Conservation (phyloP, 2,113 vertebrate species). For the Cyanoliseus patagonus region DNA sequence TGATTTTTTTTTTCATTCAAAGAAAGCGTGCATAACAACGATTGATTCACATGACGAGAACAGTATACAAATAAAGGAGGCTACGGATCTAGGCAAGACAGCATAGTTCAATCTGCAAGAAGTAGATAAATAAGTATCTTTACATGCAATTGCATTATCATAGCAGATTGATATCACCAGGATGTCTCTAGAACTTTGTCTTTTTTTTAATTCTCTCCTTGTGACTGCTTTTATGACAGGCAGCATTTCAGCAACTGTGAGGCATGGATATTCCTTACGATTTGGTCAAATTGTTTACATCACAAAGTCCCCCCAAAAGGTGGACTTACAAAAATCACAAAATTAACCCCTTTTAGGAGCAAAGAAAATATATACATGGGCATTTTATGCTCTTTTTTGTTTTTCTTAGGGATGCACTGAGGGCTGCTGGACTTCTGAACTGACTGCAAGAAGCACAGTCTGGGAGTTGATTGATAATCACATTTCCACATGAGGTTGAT, state of each 20-base stretch:
- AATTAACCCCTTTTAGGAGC: rapidly evolving
- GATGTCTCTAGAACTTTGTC: neutral
- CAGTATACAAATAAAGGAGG: neutral
- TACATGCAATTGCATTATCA: neutral
- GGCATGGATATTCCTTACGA: neutral
- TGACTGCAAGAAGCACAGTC: neutral
- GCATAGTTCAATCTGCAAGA: neutral
- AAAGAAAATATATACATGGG: neutral
- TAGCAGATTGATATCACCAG: neutral
- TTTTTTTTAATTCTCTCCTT: neutral
- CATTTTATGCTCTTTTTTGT: neutral
- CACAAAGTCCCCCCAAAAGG: neutral
- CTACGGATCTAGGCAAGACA: neutral
- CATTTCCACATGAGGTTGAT: neutral
- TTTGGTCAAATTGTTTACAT: neutral
- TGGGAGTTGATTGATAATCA: neutral
- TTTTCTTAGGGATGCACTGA: neutral
- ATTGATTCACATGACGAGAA: neutral
- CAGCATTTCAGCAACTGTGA: neutral
- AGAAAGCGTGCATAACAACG: neutral
- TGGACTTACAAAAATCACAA: neutral
- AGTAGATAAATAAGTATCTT: neutral
- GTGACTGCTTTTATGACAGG: neutral
- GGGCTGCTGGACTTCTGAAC: neutral
- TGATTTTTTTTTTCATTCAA: neutral